phyloP scores from a whole-genome alignment of 1,140 invertebrate genomes.

The Nasonia vitripennis region DNA sequence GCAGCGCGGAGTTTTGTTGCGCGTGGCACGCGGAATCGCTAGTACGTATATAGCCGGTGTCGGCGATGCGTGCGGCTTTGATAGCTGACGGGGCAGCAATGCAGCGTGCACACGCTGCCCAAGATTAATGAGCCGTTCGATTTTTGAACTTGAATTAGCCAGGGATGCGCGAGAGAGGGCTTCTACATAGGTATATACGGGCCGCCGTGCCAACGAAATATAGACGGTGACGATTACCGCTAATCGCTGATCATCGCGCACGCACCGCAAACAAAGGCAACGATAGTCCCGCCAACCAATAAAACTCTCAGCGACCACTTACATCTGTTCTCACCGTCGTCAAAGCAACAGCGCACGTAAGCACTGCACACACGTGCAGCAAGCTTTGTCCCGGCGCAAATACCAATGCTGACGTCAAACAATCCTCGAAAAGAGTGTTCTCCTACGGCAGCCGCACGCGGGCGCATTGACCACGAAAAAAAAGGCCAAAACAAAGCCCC shows the following conservation, averaged over 20 bases:
- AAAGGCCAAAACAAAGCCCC: not conserved
- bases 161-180: not conserved
- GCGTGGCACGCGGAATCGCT: not conserved
- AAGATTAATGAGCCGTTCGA: conserved; percentile 28
- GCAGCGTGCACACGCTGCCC: not conserved
- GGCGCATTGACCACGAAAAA: not conserved
- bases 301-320: not conserved
- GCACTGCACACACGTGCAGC: too few species aligned
- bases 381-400: not conserved
- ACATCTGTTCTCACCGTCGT: not conserved
- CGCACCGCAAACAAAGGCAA: not conserved
- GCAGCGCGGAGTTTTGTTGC: not conserved
- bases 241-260: too few species aligned
- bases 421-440: too few species aligned
- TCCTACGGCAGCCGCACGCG: too few species aligned
- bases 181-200: not conserved
- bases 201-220: too few species aligned
- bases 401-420: not conserved
- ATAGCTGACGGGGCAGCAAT: not conserved
- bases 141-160: conserved; percentile 32
- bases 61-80: conserved; percentile 28
- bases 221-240: too few species aligned
- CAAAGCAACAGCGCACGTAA: not conserved
- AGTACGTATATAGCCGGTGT: not conserved
- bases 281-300: not conserved